phyloP scores from a whole-genome alignment of 2,113 vertebrate species.

The Anguilla rostrata region DNA sequence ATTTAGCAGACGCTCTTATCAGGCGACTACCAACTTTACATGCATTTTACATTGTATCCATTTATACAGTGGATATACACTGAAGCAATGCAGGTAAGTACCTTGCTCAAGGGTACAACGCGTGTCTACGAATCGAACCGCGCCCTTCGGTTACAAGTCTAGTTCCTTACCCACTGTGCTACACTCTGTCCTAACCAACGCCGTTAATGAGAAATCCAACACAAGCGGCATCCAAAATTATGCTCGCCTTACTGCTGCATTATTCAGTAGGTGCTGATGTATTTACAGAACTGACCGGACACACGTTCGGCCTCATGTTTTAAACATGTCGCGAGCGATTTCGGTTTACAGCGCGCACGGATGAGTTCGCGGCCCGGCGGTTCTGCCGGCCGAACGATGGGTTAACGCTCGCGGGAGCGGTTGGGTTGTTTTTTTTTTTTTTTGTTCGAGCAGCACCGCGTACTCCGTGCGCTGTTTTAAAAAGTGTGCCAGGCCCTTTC shows the following conservation, averaged over 20 bases:
- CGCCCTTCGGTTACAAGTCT: no score
- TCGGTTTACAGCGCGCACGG: not conserved
- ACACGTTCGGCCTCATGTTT: not conserved
- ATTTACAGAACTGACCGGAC: not conserved
- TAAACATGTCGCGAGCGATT: not conserved
- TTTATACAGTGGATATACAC: no score
- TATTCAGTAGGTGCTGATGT: not conserved
- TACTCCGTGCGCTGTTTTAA: not conserved
- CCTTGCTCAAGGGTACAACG: no score
- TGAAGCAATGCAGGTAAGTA: no score
- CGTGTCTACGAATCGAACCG: no score
- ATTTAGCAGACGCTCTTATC: no score
- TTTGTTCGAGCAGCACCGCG: not conserved
- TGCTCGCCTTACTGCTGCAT: not conserved
- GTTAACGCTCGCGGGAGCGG: not conserved
- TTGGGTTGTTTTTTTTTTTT: not conserved
- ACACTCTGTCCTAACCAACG: no score
- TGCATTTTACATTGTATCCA: no score
- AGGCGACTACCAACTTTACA: no score
- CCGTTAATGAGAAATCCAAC: not conserved
- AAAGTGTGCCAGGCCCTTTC: not conserved
- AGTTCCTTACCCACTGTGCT: no score
- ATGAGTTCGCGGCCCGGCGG: not conserved
- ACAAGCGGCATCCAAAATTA: not conserved
- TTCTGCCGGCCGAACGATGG: not conserved